phyloP scores from a whole-genome alignment of 2,113 vertebrate genomes.

The Turnix velox region DNA sequence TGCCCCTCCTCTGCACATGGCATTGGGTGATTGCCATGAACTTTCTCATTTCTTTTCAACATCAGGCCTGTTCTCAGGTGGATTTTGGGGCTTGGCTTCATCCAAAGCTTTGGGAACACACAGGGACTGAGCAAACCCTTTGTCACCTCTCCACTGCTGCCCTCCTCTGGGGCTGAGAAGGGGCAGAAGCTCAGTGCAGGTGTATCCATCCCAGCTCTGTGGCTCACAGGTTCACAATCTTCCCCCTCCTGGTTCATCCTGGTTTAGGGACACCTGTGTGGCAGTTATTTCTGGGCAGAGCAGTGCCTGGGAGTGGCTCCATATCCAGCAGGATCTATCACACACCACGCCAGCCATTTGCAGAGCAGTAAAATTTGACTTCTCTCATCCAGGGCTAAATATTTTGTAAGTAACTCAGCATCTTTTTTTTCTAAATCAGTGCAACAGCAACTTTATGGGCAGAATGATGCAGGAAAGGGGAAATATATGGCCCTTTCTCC shows the following conservation, averaged over 20 bases:
- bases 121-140: not conserved
- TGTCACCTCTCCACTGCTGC: not conserved
- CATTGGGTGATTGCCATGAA: constrained; percentile 71
- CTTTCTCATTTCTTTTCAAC: constrained; percentile 74
- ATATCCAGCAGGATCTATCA: not conserved
- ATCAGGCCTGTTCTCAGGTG: not conserved
- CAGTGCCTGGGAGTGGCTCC: not conserved
- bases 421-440: not conserved
- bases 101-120: fast-evolving
- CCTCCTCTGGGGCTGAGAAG: not conserved
- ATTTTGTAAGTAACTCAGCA: not conserved
- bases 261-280: fast-evolving
- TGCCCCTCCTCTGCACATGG: constrained; percentile 61
- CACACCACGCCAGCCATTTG: not conserved
- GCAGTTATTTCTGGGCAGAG: not conserved
- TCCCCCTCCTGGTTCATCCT: too few relatives aligned
- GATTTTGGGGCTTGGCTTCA: not conserved
- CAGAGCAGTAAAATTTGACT: not conserved
- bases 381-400: not conserved
- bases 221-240: too few relatives aligned
- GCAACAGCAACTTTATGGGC: not conserved
- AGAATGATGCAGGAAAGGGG: not conserved
- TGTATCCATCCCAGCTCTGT: not conserved
- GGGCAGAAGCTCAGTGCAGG: fast-evolving
- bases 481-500: not conserved